Evolutionary conservation across 2,888 invertebrate genomes (phyloP).

Genomic region (Prenolepis imparis): DNA sequence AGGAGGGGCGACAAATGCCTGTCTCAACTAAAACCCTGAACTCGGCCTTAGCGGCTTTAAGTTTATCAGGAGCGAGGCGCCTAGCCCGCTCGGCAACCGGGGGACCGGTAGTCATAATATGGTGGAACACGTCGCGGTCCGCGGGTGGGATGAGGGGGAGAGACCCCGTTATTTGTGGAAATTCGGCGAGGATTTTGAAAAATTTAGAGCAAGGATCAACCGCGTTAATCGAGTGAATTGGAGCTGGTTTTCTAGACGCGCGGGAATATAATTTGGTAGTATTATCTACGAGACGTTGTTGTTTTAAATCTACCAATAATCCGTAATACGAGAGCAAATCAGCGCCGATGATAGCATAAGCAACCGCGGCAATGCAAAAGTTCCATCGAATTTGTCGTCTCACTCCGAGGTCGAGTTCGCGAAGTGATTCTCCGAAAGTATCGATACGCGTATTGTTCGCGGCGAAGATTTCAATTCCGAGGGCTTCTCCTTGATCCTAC

Average conservation of each 20-base stretch:
- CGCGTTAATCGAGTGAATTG: background rate
- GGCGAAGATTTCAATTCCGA: background rate
- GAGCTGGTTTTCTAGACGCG: background rate
- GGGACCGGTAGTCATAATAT: constrained; percentile 76
- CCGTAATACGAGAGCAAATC: constrained; percentile 6
- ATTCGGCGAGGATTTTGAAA: constrained; percentile 5
- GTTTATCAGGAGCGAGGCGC: background rate
- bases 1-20: constrained; percentile 76
- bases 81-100: constrained; percentile 69
- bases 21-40: constrained; percentile 75
- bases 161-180: constrained; percentile 32
- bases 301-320: background rate
- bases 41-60: constrained; percentile 71
- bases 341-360: constrained; percentile 22
- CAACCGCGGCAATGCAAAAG: background rate
- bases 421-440: background rate
- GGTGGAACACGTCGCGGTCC: constrained; percentile 61
- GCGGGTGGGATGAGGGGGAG: background rate
- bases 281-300: background rate
- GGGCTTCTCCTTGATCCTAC: background rate
- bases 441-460: constrained; percentile 23
- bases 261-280: background rate
- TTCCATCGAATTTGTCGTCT: background rate
- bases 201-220: background rate
- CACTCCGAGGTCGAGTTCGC: background rate